Evolutionary conservation across 2,888 invertebrate species (phyloP).

Genomic region (Clunio marinus): DNA sequence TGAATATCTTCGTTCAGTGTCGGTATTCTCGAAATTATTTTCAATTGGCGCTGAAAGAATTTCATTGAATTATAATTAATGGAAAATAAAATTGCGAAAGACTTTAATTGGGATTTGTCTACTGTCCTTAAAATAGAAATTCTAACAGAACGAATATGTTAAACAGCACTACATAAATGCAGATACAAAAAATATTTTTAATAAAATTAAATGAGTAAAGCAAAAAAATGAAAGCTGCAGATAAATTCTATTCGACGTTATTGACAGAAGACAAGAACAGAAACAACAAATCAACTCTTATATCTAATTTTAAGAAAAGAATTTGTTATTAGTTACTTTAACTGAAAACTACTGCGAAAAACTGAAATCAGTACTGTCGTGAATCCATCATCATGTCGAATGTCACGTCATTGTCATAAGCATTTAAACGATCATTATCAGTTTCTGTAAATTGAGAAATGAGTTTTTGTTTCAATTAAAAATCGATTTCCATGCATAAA

Average conservation of each 20-base stretch:
- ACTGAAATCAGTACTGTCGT: slow-evolving; percentile 26
- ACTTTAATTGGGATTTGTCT: too few species aligned
- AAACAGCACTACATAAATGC: too few species aligned
- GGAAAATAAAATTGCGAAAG: too few species aligned
- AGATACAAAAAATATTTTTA: too few species aligned
- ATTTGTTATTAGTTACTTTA: slow-evolving; percentile 9
- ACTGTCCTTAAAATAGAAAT: too few species aligned
- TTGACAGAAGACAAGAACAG: too few species aligned
- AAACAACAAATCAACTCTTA: too few species aligned
- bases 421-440: slow-evolving; percentile 33
- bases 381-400: slow-evolving; percentile 34
- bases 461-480: not conserved
- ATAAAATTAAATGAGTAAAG: too few species aligned
- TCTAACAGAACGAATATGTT: too few species aligned
- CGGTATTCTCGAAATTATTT: slow-evolving; percentile 2
- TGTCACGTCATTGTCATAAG: slow-evolving; percentile 32
- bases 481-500: not conserved
- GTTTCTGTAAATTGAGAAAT: slow-evolving; percentile 34
- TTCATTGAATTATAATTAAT: not conserved
- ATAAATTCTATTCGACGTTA: too few species aligned
- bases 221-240: too few species aligned
- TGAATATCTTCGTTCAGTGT: slow-evolving; percentile 18
- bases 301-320: too few species aligned
- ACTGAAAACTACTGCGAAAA: slow-evolving; percentile 13
- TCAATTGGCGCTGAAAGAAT: slow-evolving; percentile 22